Conservation (phyloP, 1,140 invertebrate genomes). For the Calliopsis andreniformis region DNA sequence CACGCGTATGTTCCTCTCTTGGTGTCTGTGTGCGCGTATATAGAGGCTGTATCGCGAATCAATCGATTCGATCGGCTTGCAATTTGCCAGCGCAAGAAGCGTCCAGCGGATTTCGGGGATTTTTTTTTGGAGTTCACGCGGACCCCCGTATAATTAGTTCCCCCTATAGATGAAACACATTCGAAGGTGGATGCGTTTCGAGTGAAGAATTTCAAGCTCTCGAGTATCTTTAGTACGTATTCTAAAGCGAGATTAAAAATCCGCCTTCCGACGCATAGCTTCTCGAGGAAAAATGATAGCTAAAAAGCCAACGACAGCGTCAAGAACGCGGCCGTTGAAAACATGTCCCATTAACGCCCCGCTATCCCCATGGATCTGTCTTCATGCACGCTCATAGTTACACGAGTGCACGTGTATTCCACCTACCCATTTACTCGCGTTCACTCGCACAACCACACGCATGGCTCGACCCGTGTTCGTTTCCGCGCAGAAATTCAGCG, state of each 20-base stretch:
- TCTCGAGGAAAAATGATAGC: background rate
- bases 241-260: background rate
- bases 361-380: slow-evolving; percentile 3
- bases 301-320: background rate
- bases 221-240: background rate
- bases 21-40: background rate
- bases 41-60: slow-evolving; percentile 26
- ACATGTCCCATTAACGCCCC: slow-evolving; percentile 35
- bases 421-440: background rate
- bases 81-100: slow-evolving; percentile 35
- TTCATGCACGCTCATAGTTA: background rate
- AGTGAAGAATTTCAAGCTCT: no score
- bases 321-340: slow-evolving; percentile 9
- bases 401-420: background rate
- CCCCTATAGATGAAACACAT: background rate
- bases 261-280: background rate
- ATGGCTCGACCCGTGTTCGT: background rate
- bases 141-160: slow-evolving; percentile 14
- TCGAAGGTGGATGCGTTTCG: background rate
- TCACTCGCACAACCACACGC: background rate
- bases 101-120: slow-evolving; percentile 11
- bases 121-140: slow-evolving; percentile 2
- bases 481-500: slow-evolving; percentile 18
- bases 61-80: slow-evolving; percentile 38
- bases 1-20: background rate